Evolutionary conservation across 2,888 invertebrate species (phyloP), one percentile per base, ranked within the genome.

Genomic region (Oasisia sp.): DNA sequence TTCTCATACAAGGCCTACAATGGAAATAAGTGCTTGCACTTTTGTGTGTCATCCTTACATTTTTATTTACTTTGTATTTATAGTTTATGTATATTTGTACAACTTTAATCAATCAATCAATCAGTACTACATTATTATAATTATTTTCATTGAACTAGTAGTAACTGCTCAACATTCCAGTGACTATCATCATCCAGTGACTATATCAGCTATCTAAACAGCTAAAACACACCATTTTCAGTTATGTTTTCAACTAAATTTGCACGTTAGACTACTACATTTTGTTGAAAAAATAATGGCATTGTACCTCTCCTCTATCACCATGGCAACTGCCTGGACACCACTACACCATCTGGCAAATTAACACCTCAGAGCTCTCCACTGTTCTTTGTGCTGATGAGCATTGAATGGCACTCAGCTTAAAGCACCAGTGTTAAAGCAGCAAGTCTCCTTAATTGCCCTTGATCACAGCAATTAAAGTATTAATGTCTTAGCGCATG

Each of bases 381-480:
- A 27, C 5, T 27, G 74, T 74, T 74, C 74, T 74, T 74, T 74
- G 74, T 74, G 74, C n/a, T 74, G 74, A 74, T 74, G 74, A 74
- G 27, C 74, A 27, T 27, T 74, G 74, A 74, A 74, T 19, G 74
- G 19, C 74, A 74, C 74, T 74, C 74, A 74, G 74, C 74, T 74
- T 74, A 74, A 74, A 74, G 74, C 74, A 74, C 74, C 74, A 74
- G 74, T 27, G 27, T 74, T 19, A 74, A 74, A 74, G 74, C n/a
- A 74, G 74, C 74, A 74, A 74, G 74, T 27, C 27, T 74, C 74
- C 27, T 74, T 74, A 74, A 74, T 74, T 74, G 74, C 27, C 74
- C 74, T 74, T 74, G 74, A 74, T 74, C 74, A 74, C 74, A 74
- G 74, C 74, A 74, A 74, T 74, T 74, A 74, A 74, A 74, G 74